Base-by-base conservation (phyloP, 2,888 invertebrate species). In the Patella pellucida region DNA sequence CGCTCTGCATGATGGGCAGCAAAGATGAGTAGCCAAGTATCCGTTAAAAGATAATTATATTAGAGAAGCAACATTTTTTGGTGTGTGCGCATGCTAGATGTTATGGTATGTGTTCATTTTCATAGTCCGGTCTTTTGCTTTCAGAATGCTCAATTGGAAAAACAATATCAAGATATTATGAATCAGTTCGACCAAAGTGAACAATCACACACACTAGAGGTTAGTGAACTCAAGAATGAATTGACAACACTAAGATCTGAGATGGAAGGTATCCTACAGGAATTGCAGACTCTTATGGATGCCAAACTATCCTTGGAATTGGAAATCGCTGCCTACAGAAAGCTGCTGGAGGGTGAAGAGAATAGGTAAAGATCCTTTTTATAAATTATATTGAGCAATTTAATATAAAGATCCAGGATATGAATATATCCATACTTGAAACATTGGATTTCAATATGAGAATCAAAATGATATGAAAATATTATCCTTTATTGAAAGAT, bases 301-400 rank as follows among this genome's bases (percentile, higher is more conserved):
- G 92, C 91, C 84, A 93, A 93, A 83, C 91, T 92, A 77, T 92
- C 92, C 23, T 87, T 93, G 76, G 93, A 92, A 87, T 91, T 92
- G 75, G 92, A 92, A 86, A 92, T 92, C 81, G 92, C 92, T 81
- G 93, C 93, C 81, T 92, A 93, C 90, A 88, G 92, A 78, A 92
- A 92, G 83, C 90, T 93, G 86, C 87, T 92, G 82, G 93, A 92
- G 85, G 91, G 92, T 72, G 93, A 93, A 83, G 93, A 93, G 87
- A 92, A 90, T 87, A 90, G 92, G 91, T 91, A 84, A 74, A 83
- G 14, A n/a, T 19, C 12, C 11, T 27, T 69, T 69, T n/a, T 5
- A 19, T n/a, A 41, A 41, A 41, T 9, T 41, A 41, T 41, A 41
- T 41, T 41, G 41, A 41, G 1, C 0, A 9, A 0, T 41, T 7